Evolutionary conservation across 2,888 invertebrate species (phyloP), one percentile per base, ranked within the genome.

Genomic region (Amblyteles armatorius): DNA sequence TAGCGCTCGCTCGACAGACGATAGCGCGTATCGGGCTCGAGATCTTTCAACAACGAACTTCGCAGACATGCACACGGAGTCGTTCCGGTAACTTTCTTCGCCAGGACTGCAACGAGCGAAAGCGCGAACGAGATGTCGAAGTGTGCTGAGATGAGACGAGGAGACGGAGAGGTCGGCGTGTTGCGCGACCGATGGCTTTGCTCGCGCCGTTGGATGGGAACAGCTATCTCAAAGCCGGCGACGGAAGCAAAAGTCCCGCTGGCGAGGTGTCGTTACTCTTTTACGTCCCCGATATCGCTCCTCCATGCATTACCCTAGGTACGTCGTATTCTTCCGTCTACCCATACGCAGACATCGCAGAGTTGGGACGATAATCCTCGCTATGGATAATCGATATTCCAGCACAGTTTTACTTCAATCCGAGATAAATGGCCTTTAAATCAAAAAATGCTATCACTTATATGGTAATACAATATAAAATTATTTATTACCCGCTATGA

Each of bases 121-220:
- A 22, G 67, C 60, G 76, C 55, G 67, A 84, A 84, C 77, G 77
- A 68, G 80, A 84, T 71, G 72, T 65, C 80, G 73, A 77, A 77
- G 72, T 48, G 73, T 77, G 68, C 44, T 48, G 3, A 3, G 57
- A 48, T n/a, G 74, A 48, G 36, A 19, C 13, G 65, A 50, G 52
- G 76, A 63, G 44, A 40, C 48, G 44, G 26, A 33, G 48, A 73
- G 72, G 78, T 78, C 69, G 67, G 60, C 77, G 63, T 26, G 74
- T 50, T 26, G 71, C 48, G 60, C 80, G 83, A 80, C 80, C 80
- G 71, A 76, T 72, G 80, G 68, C 67, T 84, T 84, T 80, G 33
- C 77, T 81, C 72, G 68, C 73, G 55, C 63, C 80, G 72, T 77
- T 63, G 44, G 67, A 78, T 60, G 63, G 50, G 33, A 81, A 81